These are phyloP conservation scores for Pangasius larnaudii DNA, from an alignment of 2,797 vertebrate genomes.

Conservation along the genomic window DNA sequence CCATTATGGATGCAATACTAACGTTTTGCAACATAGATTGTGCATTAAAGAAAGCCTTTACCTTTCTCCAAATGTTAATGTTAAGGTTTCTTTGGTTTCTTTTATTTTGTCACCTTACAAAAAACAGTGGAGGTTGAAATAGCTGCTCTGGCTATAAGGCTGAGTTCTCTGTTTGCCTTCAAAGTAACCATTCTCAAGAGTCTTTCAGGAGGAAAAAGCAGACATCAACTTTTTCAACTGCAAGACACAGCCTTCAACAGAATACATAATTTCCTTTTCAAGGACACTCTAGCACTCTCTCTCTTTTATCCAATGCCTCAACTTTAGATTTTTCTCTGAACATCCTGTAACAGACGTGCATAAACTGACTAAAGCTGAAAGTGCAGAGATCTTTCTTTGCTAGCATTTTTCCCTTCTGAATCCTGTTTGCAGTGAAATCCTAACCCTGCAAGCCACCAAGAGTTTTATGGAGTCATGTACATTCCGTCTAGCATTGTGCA, in stretches of 20 bases:
- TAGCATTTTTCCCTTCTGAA: constrained; percentile 30
- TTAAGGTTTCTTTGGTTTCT: neutral
- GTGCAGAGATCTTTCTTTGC: constrained; percentile 18
- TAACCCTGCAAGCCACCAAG: constrained; percentile 42
- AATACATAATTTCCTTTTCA: constrained; percentile 33
- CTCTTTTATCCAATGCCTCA: constrained; percentile 31
- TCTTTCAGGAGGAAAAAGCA: constrained; percentile 29
- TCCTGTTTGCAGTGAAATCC: constrained; percentile 52
- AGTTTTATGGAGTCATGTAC: constrained; percentile 48
- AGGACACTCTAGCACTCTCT: constrained; percentile 42
- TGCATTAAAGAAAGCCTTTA: neutral
- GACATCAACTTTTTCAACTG: constrained; percentile 30
- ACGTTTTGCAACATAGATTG: neutral
- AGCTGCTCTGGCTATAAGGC: neutral
- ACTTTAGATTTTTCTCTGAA: constrained; percentile 39
- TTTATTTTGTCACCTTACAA: constrained; percentile 3
- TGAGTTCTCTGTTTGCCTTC: constrained; percentile 23
- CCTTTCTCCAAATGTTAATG: neutral
- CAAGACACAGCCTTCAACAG: constrained; percentile 30
- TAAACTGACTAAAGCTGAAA: constrained; percentile 24
- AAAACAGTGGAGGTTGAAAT: neutral
- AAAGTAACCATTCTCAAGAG: constrained; percentile 26
- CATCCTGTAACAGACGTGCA: constrained; percentile 27
- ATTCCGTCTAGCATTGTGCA: constrained; percentile 34
- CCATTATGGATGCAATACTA: neutral